Conservation (phyloP, 2,797 vertebrate species). For the Sebastes jordani region DNA sequence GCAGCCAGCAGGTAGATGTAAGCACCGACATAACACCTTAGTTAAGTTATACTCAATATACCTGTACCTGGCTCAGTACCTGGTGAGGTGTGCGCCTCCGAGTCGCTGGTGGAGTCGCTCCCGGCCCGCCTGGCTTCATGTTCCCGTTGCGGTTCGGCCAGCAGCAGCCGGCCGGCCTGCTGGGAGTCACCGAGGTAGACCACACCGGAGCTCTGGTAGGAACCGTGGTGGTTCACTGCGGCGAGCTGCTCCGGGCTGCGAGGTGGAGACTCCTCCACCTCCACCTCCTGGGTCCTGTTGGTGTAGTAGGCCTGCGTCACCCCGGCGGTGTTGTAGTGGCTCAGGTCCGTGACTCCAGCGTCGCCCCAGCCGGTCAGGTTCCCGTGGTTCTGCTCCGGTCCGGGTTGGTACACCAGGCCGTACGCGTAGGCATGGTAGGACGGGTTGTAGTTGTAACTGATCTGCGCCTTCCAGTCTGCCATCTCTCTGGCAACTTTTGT, state of each 20-base stretch:
- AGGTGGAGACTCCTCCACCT: slow-evolving; percentile 46
- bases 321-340: slow-evolving; percentile 38
- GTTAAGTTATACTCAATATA: too few species aligned
- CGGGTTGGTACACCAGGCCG: slow-evolving; percentile 70
- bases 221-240: not conserved
- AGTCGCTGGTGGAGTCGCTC: slow-evolving; percentile 74
- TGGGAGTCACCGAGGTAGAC: slow-evolving; percentile 48
- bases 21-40: not conserved
- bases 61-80: slow-evolving; percentile 61
- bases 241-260: slow-evolving; percentile 53
- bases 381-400: slow-evolving; percentile 63
- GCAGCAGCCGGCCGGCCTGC: slow-evolving; percentile 48
- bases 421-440: slow-evolving; percentile 79
- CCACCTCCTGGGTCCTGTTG: not conserved
- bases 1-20: not conserved
- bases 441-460: slow-evolving; percentile 75
- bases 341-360: slow-evolving; percentile 20
- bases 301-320: slow-evolving; percentile 54
- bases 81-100: slow-evolving; percentile 73
- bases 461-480: slow-evolving; percentile 80
- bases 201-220: slow-evolving; percentile 51
- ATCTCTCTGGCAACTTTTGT: slow-evolving; percentile 27
- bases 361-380: slow-evolving; percentile 67
- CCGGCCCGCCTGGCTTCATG: slow-evolving; percentile 45
- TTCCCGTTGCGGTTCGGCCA: slow-evolving; percentile 15